Conservation (phyloP, 2,797 vertebrate species). For the Poecilia gillii region DNA sequence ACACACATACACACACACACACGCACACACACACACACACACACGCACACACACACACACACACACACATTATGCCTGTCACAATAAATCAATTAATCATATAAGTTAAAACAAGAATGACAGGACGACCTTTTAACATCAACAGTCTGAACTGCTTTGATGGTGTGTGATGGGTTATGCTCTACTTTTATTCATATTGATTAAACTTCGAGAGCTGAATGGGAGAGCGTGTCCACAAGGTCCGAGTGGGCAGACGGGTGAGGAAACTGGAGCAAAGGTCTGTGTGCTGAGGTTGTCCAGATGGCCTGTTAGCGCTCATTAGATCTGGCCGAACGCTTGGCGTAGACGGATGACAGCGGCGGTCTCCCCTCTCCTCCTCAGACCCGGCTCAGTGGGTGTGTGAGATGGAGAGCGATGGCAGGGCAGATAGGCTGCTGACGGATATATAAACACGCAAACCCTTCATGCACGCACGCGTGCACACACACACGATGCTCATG, state of each 20-base stretch:
- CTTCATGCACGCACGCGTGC: constrained; percentile 2
- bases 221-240: not conserved
- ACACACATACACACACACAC: too few species aligned
- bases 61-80: too few species aligned
- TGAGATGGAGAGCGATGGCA: constrained; percentile 26
- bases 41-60: too few species aligned
- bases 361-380: constrained; percentile 14
- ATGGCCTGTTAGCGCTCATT: constrained; percentile 67
- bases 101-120: too few species aligned
- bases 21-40: too few species aligned
- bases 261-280: constrained; percentile 59
- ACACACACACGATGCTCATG: constrained; percentile 5
- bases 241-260: constrained; percentile 24
- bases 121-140: not conserved
- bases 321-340: constrained; percentile 55
- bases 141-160: not conserved
- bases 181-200: not conserved
- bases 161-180: not conserved
- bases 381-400: constrained; percentile 22
- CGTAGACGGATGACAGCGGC: constrained; percentile 47
- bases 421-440: constrained; percentile 36
- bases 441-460: constrained; percentile 46
- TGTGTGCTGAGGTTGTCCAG: constrained; percentile 68
- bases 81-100: too few species aligned
- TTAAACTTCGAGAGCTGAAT: constrained; percentile 2